A percentile compares a stretch with the other conserved stretches of the same genome.
Conservation (phyloP, 1,140 invertebrate species). For the Pectinophora gossypiella region DNA sequence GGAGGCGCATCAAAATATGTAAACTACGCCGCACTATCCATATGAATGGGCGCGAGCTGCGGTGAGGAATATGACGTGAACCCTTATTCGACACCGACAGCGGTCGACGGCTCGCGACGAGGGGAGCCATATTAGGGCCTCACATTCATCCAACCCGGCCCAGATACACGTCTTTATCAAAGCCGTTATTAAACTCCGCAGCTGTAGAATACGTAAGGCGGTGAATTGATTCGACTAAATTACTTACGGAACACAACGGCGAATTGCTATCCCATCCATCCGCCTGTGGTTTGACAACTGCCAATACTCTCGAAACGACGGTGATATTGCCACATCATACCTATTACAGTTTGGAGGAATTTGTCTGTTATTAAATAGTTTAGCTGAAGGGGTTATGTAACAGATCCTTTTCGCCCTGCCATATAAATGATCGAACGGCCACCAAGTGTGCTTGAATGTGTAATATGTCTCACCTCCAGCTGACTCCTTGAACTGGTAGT, state of each 20-base stretch:
- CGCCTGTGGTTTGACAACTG: not conserved
- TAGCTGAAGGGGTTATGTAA: not conserved
- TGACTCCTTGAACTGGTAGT: conserved; percentile 13
- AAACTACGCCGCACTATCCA: conserved; percentile 49
- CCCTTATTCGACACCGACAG: conserved; percentile 51
- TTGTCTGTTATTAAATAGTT: not conserved
- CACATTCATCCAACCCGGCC: conserved; percentile 41
- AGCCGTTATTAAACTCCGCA: conserved; percentile 55
- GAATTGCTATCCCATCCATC: not conserved
- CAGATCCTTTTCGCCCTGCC: not conserved
- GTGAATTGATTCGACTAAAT: conserved; percentile 37
- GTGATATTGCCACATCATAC: not conserved
- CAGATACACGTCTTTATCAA: conserved; percentile 54
- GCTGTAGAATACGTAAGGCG: conserved; percentile 31
- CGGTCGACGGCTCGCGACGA: conserved; percentile 41
- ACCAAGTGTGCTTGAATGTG: conserved; percentile 17
- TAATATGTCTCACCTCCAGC: conserved; percentile 21
- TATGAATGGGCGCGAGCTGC: conserved; percentile 43
- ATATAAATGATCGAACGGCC: conserved; percentile 14
- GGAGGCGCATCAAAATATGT: conserved; percentile 43
- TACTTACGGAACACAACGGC: conserved; percentile 14
- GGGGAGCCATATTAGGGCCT: conserved; percentile 44
- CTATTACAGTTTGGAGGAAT: no score
- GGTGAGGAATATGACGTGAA: conserved; percentile 46
- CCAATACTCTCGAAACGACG: not conserved